A percentile compares a stretch with the other conserved stretches of the same genome.
Evolutionary conservation across 1,140 invertebrate genomes (phyloP).

Genomic region (Heliconius hewitsoni): DNA sequence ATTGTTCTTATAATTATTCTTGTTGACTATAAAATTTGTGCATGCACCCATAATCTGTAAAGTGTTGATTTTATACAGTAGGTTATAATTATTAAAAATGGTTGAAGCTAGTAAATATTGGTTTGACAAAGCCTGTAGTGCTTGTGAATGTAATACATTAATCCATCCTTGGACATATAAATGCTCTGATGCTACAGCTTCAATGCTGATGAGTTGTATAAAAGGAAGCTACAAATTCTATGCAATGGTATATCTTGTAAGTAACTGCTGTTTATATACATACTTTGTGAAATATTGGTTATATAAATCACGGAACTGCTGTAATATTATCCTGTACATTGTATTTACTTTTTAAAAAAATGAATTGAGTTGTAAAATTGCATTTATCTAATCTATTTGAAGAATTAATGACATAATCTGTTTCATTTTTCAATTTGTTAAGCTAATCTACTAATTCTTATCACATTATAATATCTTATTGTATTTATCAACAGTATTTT

Average conservation of each 20-base stretch:
- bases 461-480: neutral
- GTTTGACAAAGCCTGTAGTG: conserved; percentile 70
- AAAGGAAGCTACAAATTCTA: conserved; percentile 79
- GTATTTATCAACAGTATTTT: neutral
- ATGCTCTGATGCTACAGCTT: conserved; percentile 65
- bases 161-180: conserved; percentile 78
- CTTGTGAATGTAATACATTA: conserved; percentile 60
- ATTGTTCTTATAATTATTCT: neutral
- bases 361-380: neutral
- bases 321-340: neutral
- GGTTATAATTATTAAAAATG: conserved; percentile 55
- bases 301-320: neutral
- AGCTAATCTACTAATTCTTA: neutral
- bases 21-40: neutral
- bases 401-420: neutral
- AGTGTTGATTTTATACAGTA: conserved; percentile 1
- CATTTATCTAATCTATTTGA: neutral
- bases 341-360: neutral
- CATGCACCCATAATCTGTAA: neutral
- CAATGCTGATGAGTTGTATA: conserved; percentile 74
- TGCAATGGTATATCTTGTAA: conserved; percentile 78
- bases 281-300: neutral
- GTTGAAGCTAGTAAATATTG: conserved; percentile 78
- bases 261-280: conserved; percentile 38
- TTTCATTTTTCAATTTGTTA: neutral